Evolutionary conservation across 1,140 invertebrate species (phyloP).

Genomic region (Melitaea cinxia): DNA sequence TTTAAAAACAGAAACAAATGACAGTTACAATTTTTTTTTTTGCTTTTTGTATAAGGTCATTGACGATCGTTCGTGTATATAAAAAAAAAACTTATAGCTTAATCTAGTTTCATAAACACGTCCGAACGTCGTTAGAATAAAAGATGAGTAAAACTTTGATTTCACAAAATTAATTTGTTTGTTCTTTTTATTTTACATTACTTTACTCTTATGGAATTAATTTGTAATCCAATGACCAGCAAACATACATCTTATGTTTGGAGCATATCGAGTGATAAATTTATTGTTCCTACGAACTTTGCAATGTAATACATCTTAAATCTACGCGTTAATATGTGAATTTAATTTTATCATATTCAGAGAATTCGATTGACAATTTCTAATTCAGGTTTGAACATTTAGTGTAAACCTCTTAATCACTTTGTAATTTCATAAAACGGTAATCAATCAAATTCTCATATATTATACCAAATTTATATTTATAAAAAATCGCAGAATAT

Average conservation of each 20-base stretch:
- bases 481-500: neutral
- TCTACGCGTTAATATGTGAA: neutral
- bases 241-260: no score
- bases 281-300: neutral
- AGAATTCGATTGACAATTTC: neutral
- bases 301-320: conserved; percentile 1
- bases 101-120: no score
- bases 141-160: no score
- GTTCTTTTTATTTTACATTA: no score
- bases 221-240: no score
- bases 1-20: neutral
- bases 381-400: neutral
- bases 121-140: no score
- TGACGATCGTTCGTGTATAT: neutral
- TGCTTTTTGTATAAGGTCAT: no score
- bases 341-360: no score
- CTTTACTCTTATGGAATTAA: no score
- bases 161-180: no score
- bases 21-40: no score
- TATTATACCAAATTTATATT: neutral
- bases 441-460: neutral
- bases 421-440: neutral
- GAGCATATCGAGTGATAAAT: neutral
- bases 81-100: neutral
- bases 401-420: neutral